These are phyloP conservation scores for Cheilosia urbana DNA, from an alignment of 2,888 invertebrate genomes.

Conservation along the genomic window DNA sequence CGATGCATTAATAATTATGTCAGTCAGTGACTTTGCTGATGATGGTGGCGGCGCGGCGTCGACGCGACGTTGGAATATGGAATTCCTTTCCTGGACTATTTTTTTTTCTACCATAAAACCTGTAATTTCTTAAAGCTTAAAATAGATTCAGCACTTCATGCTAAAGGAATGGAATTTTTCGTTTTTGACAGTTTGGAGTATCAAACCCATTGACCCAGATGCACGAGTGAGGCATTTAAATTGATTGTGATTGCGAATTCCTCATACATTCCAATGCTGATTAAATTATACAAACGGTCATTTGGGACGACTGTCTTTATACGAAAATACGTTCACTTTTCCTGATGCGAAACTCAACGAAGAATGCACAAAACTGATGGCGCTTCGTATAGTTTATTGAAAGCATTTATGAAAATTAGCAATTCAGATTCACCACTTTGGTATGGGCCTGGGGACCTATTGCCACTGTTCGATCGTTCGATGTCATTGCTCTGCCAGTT, in stretches of 20 bases:
- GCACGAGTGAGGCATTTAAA: background rate
- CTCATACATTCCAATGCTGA: background rate
- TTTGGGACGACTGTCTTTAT: no score
- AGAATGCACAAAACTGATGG: background rate
- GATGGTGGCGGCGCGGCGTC: background rate
- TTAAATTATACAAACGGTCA: background rate
- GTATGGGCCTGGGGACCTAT: background rate
- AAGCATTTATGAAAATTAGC: slow-evolving; percentile 12
- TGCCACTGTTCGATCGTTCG: slow-evolving; percentile 22
- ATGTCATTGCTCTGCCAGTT: background rate
- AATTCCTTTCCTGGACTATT: slow-evolving; percentile 39
- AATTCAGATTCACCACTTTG: background rate
- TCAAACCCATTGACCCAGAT: slow-evolving; percentile 8
- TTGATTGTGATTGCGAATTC: background rate
- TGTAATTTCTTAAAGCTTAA: slow-evolving; percentile 50
- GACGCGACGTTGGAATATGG: slow-evolving; percentile 32
- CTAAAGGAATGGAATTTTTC: background rate
- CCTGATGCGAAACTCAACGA: background rate
- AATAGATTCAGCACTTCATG: slow-evolving; percentile 39
- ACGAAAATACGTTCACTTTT: background rate
- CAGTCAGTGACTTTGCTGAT: slow-evolving; percentile 57
- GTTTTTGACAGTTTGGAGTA: background rate
- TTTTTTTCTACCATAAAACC: slow-evolving; percentile 10
- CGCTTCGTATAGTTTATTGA: slow-evolving; percentile 5
- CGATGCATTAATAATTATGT: slow-evolving; percentile 72